Evolutionary conservation across 2,113 vertebrate genomes (phyloP), one percentile per base, ranked within the genome.

Genomic region (Brachyhypopomus occidentalis): DNA sequence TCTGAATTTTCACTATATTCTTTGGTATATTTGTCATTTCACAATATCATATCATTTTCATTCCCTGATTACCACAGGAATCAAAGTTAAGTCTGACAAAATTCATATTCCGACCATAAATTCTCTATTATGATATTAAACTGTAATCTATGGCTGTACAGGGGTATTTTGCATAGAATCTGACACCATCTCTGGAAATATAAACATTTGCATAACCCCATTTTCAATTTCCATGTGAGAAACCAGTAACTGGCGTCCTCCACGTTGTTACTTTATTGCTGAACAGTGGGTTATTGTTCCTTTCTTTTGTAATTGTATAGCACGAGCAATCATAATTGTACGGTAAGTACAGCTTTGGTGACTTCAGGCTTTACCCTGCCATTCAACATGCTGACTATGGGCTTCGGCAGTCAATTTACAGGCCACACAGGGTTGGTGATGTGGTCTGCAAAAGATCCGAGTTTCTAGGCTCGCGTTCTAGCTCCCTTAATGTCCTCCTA

Each of bases 101-200:
- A 88, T 89, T 90, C 86, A 88, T 86, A 86, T 52, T 52, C 45
- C 45, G 14, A 52, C 45, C 45, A 87, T 86, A 76, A 83, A 84
- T 85, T 87, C 89, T 86, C 87, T 87, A 86, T 90, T 89, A 90
- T 88, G 84, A 90, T 82, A 85, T 75, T 81, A 78, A 85, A 85
- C 85, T 84, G 86, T 89, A 86, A 67, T 77, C 85, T 88, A 87
- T 80, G 81, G 86, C 87, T 88, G 85, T 75, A 86, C 86, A 70
- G 76, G 80, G 79, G 87, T 86, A 90, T 87, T 84, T 84, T 38
- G 56, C 83, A 83, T 66, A 25, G 63, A 87, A 89, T 81, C 78
- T 90, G 88, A 90, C 86, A 90, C 79, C 72, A 82, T 79, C 81
- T 89, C 87, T 45, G 74, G 74, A 75, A 84, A 85, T 82, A 86